These are phyloP conservation scores for Hyppa rectilinea DNA, from an alignment of 2,888 invertebrate species.

Conservation along the genomic window DNA sequence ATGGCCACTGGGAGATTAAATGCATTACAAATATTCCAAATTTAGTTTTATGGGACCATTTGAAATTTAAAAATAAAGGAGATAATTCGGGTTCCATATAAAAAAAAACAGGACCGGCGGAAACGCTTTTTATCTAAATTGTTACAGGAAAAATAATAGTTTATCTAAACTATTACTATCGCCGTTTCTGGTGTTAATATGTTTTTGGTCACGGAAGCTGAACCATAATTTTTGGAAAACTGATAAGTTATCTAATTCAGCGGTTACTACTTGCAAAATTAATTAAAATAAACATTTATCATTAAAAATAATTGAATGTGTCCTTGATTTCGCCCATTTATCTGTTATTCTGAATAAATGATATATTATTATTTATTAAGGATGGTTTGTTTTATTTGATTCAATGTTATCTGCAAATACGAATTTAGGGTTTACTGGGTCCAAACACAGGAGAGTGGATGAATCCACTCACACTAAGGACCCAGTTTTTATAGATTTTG, in stretches of 20 bases:
- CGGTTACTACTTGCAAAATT: neutral
- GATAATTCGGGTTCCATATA: neutral
- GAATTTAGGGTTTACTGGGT: no score
- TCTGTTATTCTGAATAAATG: neutral
- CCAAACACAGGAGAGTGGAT: no score
- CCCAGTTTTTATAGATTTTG: neutral
- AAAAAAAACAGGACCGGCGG: neutral
- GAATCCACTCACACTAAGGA: no score
- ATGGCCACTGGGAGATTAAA: conserved; percentile 88
- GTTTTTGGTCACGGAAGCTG: neutral
- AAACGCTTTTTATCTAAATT: neutral
- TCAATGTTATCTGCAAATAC: neutral
- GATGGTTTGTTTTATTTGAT: neutral
- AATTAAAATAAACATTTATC: neutral
- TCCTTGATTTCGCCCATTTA: neutral
- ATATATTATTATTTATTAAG: no score
- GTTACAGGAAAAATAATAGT: neutral
- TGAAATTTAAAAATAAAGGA: conserved; percentile 29
- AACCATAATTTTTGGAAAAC: neutral
- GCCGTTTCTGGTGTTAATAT: neutral
- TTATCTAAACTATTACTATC: neutral
- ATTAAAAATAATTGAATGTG: neutral
- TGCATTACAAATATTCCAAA: conserved; percentile 69
- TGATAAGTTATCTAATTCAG: neutral
- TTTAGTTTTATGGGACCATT: conserved; percentile 56